Percentiles rank a stretch among this genome's conserved stretches.
Evolutionary conservation across 2,888 invertebrate genomes (phyloP).

Genomic region (Drosophila suboccidentalis): DNA sequence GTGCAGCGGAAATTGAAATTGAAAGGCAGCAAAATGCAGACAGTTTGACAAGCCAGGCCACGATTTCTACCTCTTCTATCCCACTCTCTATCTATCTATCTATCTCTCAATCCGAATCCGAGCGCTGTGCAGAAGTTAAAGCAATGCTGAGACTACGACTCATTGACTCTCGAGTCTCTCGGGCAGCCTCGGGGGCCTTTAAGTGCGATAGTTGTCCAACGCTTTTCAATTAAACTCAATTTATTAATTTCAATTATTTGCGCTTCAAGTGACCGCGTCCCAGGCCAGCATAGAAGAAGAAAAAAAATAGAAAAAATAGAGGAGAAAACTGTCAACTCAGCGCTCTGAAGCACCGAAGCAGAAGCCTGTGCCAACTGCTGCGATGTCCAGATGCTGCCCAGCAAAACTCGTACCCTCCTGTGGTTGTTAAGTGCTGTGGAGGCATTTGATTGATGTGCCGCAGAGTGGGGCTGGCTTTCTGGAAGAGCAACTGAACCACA

Average conservation of each 20-base stretch:
- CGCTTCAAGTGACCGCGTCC: constrained; percentile 68
- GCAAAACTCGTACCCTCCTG: constrained; percentile 25
- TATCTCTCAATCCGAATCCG: constrained; percentile 4
- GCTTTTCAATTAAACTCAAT: constrained; percentile 79
- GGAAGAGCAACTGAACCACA: constrained; percentile 19
- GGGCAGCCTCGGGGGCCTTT: constrained; percentile 17
- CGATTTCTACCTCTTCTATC: background rate
- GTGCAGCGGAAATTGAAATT: constrained; percentile 76
- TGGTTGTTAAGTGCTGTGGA: constrained; percentile 50
- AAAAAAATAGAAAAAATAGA: background rate
- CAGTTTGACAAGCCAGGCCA: constrained; percentile 25
- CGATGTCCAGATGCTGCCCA: constrained; percentile 49
- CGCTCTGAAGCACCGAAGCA: constrained; percentile 33
- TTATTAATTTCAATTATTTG: constrained; percentile 79
- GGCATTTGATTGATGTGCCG: constrained; percentile 66
- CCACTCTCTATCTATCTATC: background rate
- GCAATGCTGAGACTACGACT: constrained; percentile 38
- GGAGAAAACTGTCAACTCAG: constrained; percentile 54
- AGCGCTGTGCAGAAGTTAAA: constrained; percentile 18
- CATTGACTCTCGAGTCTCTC: constrained; percentile 55
- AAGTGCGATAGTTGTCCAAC: constrained; percentile 55
- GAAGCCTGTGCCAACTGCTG: constrained; percentile 46
- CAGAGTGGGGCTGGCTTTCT: constrained; percentile 19
- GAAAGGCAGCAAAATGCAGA: constrained; percentile 43
- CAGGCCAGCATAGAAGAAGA: constrained; percentile 19